Percentiles rank a stretch among this genome's conserved stretches.
These are phyloP conservation scores for Amazona ochrocephala DNA, from an alignment of 2,797 vertebrate genomes.

Conservation along the genomic window DNA sequence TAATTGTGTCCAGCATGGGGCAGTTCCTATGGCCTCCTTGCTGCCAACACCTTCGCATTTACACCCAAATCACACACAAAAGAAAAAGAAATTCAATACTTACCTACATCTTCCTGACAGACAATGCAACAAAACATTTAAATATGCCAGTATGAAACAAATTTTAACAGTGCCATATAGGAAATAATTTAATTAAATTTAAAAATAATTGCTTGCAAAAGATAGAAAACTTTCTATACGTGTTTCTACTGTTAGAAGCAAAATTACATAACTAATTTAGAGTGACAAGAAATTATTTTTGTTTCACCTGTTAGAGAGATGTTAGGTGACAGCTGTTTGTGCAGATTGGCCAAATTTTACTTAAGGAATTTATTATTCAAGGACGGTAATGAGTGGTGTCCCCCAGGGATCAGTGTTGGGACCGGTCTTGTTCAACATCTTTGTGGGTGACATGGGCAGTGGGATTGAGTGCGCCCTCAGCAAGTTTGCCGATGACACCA, in stretches of 20 bases:
- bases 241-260: neutral
- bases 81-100: neutral
- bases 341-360: neutral
- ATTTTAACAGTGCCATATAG: neutral
- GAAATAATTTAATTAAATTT: neutral
- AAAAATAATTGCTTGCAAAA: neutral
- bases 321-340: neutral
- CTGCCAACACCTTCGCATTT: neutral
- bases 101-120: neutral
- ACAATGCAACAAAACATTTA: neutral
- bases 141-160: neutral
- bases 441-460: too few species aligned
- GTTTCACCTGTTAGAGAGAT: neutral
- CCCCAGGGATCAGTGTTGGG: too few species aligned
- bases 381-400: too few species aligned
- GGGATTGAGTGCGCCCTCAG: too few species aligned
- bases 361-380: neutral
- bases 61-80: neutral
- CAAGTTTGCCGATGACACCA: too few species aligned
- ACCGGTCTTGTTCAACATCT: too few species aligned
- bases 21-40: neutral
- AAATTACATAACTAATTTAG: neutral
- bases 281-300: neutral
- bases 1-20: neutral
- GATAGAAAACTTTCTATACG: neutral